phyloP scores from a whole-genome alignment of 2,888 invertebrate genomes.

The Ophioninae sp. region DNA sequence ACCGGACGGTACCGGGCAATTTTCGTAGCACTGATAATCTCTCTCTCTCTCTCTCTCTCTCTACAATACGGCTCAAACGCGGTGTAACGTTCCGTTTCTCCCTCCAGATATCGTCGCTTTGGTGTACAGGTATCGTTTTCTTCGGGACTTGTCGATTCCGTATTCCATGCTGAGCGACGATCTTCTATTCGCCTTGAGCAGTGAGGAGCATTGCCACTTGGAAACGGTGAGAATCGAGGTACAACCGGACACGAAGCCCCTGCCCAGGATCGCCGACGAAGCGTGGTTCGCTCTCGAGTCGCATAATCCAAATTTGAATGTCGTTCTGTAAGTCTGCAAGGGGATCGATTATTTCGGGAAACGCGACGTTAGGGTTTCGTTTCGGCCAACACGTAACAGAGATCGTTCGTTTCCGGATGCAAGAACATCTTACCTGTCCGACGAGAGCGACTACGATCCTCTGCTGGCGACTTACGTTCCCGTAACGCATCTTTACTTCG shows the following conservation, averaged over 20 bases:
- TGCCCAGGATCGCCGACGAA: constrained; percentile 70
- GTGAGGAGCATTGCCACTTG: constrained; percentile 69
- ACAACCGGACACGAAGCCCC: constrained; percentile 73
- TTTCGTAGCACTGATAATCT: not conserved
- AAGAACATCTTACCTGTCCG: constrained; percentile 75
- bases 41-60: not conserved
- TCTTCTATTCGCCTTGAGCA: constrained; percentile 73
- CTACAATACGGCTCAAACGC: not conserved
- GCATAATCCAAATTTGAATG: constrained; percentile 74
- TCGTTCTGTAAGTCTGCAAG: constrained; percentile 73
- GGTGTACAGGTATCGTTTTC: constrained; percentile 71
- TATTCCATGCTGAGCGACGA: constrained; percentile 78
- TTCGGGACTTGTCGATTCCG: constrained; percentile 76
- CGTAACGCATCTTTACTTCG: constrained; percentile 77
- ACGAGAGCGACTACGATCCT: constrained; percentile 72
- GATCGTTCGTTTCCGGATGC: constrained; percentile 5
- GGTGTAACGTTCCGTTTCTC: not conserved
- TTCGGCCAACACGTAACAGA: not conserved
- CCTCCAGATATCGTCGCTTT: constrained; percentile 73
- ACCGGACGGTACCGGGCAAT: constrained; percentile 70
- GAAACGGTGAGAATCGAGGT: constrained; percentile 76
- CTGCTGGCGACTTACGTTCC: constrained; percentile 74
- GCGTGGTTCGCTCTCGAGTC: constrained; percentile 74
- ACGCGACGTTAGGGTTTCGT: no score
- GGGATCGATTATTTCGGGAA: not conserved